Percentiles rank a stretch among this genome's conserved stretches.
phyloP scores from a whole-genome alignment of 2,797 vertebrate species.

The Corythornis leucogaster region DNA sequence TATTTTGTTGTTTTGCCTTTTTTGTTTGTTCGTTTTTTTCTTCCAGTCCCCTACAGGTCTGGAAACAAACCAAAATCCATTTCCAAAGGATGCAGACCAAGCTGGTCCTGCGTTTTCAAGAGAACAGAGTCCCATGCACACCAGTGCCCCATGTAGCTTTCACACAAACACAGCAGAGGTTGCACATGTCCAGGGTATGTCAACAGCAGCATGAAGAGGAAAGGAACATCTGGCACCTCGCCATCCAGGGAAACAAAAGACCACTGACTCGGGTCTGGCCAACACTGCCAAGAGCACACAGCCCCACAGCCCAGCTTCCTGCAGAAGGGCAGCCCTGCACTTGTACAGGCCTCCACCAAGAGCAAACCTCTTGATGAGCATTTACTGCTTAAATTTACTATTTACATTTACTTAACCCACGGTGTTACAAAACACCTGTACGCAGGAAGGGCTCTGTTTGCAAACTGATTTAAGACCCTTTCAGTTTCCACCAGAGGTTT shows the following conservation, averaged over 20 bases:
- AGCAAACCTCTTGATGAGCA: neutral
- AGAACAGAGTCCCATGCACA: neutral
- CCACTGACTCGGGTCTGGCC: neutral
- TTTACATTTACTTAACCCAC: neutral
- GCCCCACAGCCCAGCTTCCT: rapidly evolving
- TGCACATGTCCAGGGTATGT: neutral
- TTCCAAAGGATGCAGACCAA: neutral
- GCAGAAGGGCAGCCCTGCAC: neutral
- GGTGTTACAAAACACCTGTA: neutral
- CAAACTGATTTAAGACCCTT: neutral
- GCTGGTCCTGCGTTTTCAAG: neutral
- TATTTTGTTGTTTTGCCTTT: too few species aligned
- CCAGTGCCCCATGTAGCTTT: neutral
- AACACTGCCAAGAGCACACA: neutral
- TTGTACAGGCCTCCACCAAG: neutral
- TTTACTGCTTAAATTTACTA: neutral
- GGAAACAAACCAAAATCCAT: neutral
- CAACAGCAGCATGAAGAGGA: neutral
- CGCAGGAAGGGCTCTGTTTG: neutral
- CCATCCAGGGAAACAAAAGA: neutral
- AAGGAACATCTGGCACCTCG: neutral
- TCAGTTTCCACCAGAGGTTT: neutral
- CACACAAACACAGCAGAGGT: neutral
- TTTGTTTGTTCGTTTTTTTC: neutral
- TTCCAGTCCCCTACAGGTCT: neutral